phyloP scores from a whole-genome alignment of 1,140 invertebrate genomes.

The Archivesica marissinica region DNA sequence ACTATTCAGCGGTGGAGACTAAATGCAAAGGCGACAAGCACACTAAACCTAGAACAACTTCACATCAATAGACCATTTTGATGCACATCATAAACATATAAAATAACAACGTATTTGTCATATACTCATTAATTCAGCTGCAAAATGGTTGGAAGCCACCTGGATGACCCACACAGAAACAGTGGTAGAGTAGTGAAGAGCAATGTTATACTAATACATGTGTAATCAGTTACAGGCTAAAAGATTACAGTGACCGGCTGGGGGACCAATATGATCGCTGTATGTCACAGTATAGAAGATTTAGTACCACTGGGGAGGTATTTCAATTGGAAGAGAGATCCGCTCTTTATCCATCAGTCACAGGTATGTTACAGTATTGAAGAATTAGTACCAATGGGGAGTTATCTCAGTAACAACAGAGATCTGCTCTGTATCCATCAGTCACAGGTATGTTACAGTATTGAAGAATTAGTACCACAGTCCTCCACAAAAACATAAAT shows the following conservation, averaged over 20 bases:
- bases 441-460: neutral
- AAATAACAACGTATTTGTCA: too few relatives aligned
- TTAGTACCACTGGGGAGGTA: neutral
- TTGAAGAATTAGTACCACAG: neutral
- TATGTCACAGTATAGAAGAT: neutral
- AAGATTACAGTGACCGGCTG: neutral
- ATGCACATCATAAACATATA: too few relatives aligned
- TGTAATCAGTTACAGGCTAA: neutral
- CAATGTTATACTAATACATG: neutral
- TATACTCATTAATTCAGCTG: too few relatives aligned
- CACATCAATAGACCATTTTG: too few relatives aligned
- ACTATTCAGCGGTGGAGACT: too few relatives aligned
- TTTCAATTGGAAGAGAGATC: neutral
- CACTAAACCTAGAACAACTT: too few relatives aligned
- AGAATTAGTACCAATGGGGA: neutral
- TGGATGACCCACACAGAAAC: too few relatives aligned
- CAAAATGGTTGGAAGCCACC: too few relatives aligned
- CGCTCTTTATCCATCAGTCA: constrained; percentile 3
- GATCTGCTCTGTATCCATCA: constrained; percentile 1
- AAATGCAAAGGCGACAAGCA: too few relatives aligned
- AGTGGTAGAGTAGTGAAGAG: too few relatives aligned
- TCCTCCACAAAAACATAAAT: too few relatives aligned
- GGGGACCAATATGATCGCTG: constrained; percentile 11
- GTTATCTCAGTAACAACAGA: neutral
- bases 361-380: neutral